Evolutionary conservation across 1,140 invertebrate species (phyloP).

Genomic region (Meteorus sp.): DNA sequence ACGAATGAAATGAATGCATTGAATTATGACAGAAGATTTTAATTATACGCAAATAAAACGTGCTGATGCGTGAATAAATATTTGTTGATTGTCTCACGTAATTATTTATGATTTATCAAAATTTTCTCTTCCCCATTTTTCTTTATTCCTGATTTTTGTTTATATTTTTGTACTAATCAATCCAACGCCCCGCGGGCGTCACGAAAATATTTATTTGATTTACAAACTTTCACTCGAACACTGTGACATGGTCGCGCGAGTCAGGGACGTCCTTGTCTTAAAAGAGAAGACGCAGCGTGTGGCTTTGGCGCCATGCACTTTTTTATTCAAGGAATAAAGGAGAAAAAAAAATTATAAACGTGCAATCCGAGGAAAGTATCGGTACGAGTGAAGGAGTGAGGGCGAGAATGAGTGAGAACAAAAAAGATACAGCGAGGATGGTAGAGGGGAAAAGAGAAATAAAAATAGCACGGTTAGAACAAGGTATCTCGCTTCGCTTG

Average conservation of each 20-base stretch:
- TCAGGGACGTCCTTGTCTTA: conserved; percentile 25
- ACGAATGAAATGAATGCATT: too few relatives aligned
- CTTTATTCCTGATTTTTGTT: too few relatives aligned
- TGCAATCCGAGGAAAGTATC: conserved; percentile 2
- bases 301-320: conserved; percentile 15
- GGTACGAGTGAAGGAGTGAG: neutral
- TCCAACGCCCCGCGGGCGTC: neutral
- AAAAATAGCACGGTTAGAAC: too few relatives aligned
- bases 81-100: too few relatives aligned
- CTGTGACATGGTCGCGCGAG: conserved; percentile 16
- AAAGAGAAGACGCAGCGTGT: conserved; percentile 10
- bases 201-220: conserved; percentile 25
- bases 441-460: too few relatives aligned
- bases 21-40: too few relatives aligned
- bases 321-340: neutral
- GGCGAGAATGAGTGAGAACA: neutral
- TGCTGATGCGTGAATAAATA: too few relatives aligned
- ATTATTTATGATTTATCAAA: too few relatives aligned
- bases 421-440: neutral
- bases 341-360: neutral
- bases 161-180: neutral
- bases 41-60: too few relatives aligned
- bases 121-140: too few relatives aligned
- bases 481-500: neutral
- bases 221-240: conserved; percentile 26